phyloP scores from a whole-genome alignment of 2,888 invertebrate genomes.

The Baccha elongata region DNA sequence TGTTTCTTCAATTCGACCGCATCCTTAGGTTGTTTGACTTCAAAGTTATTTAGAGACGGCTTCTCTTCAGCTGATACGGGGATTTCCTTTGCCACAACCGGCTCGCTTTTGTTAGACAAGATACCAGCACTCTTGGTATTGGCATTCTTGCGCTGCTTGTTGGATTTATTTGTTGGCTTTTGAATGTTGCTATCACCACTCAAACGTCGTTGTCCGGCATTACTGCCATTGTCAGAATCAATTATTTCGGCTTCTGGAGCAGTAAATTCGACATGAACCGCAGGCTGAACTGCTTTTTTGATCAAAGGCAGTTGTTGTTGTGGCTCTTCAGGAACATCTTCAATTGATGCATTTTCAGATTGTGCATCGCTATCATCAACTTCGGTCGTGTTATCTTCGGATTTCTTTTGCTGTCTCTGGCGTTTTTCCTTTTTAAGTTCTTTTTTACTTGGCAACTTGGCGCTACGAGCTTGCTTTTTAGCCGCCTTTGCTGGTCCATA shows the following conservation, averaged over 20 bases:
- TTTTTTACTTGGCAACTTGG: constrained; percentile 78
- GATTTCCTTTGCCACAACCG: constrained; percentile 76
- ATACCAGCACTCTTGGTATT: constrained; percentile 77
- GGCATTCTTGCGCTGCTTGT: constrained; percentile 76
- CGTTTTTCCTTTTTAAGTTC: constrained; percentile 81
- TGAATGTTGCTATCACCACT: constrained; percentile 70
- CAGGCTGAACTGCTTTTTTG: constrained; percentile 56
- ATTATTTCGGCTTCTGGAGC: constrained; percentile 80
- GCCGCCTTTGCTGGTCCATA: constrained; percentile 79
- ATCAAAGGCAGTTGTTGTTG: constrained; percentile 75
- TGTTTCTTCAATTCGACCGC: constrained; percentile 83
- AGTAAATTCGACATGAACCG: constrained; percentile 80
- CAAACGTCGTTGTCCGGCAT: constrained; percentile 49
- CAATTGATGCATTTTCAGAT: constrained; percentile 78
- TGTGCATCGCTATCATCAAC: constrained; percentile 76
- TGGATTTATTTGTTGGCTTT: constrained; percentile 76
- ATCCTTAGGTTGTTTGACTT: constrained; percentile 91
- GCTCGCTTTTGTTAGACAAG: constrained; percentile 80
- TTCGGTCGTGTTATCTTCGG: constrained; percentile 76
- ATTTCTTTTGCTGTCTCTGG: constrained; percentile 77
- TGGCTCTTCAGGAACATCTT: constrained; percentile 75
- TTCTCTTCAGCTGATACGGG: constrained; percentile 75
- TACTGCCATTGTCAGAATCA: constrained; percentile 58
- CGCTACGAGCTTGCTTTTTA: constrained; percentile 65
- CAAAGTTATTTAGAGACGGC: constrained; percentile 87